Evolutionary conservation across 1,140 invertebrate genomes (phyloP).

Genomic region (Drosophila tani): DNA sequence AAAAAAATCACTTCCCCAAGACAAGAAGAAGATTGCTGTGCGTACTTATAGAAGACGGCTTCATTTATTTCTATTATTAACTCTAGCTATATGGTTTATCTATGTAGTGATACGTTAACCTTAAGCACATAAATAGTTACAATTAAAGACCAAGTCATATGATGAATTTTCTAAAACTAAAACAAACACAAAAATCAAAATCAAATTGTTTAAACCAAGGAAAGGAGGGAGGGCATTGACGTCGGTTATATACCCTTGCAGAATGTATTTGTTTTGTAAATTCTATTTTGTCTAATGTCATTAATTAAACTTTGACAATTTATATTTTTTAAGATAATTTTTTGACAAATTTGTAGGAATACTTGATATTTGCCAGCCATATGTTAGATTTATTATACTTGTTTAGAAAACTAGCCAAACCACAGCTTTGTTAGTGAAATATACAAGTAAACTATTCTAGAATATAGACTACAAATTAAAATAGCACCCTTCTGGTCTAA

Average conservation of each 20-base stretch:
- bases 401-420: too few species aligned
- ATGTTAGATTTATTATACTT: too few species aligned
- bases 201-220: background rate
- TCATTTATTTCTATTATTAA: background rate
- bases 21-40: slow-evolving; percentile 13
- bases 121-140: slow-evolving; percentile 14
- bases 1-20: background rate
- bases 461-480: too few species aligned
- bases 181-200: too few species aligned
- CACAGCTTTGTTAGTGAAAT: too few species aligned
- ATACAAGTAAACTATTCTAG: too few species aligned
- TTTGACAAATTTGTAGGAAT: too few species aligned
- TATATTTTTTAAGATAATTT: too few species aligned
- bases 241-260: background rate
- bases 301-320: too few species aligned
- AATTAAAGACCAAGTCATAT: slow-evolving; percentile 70
- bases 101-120: slow-evolving; percentile 16
- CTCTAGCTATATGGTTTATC: slow-evolving; percentile 3
- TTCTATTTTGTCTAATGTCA: too few species aligned
- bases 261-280: background rate
- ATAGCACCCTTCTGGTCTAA: too few species aligned
- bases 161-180: slow-evolving; percentile 29
- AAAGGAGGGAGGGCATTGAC: background rate
- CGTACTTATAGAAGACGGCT: slow-evolving; percentile 19
- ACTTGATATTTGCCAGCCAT: too few species aligned